Base-by-base conservation (phyloP, 1,140 invertebrate species). In the Magallana ariakensis region DNA sequence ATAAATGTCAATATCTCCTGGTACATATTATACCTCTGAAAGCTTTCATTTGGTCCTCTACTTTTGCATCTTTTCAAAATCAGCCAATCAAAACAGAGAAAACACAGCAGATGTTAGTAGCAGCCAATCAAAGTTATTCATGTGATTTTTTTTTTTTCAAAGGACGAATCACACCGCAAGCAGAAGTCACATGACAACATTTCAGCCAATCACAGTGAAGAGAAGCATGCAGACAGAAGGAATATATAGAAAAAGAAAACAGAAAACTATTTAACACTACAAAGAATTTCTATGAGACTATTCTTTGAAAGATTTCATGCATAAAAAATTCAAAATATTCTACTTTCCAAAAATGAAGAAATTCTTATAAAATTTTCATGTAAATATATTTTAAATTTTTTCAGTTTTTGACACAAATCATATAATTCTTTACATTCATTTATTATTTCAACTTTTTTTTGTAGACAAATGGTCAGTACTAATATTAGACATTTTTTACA, bases 221-320 rank as follows among this genome's bases (percentile, higher is more conserved):
- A 83, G 46, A 33, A 87, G 55, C 54, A 56, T 86, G 66, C 75
- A 85, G 83, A 75, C 84, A 83, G 54, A 57, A 55, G 57, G 53
- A 84, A 86, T 57, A 85, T 82, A 87, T n/a, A 85, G 70, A 81
- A 85, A 84, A 54, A 83, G 46, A 83, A 80, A 82, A 85, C 15
- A 75, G 22, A 88, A 85, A 80, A 81, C 62, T 58, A 85, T 46
- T 88, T 19, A 87, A 75, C 85, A 82, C 85, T 62, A 75, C 19
- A 57, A 70, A 26, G 70, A 19, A 70, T 22, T 19, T 70, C 58
- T n/a, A 86, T 46, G 33, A 46, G 33, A 46, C 33, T 46, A 80
- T 15, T 57, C 82, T 16, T 57, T n/a, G 11, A 84, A 15, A 84
- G 56, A 22, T 19, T 56, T 22, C 0, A 62, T 19, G 60, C 60